phyloP scores from a whole-genome alignment of 23 tunicate species.

The Trididemnum clinides region DNA sequence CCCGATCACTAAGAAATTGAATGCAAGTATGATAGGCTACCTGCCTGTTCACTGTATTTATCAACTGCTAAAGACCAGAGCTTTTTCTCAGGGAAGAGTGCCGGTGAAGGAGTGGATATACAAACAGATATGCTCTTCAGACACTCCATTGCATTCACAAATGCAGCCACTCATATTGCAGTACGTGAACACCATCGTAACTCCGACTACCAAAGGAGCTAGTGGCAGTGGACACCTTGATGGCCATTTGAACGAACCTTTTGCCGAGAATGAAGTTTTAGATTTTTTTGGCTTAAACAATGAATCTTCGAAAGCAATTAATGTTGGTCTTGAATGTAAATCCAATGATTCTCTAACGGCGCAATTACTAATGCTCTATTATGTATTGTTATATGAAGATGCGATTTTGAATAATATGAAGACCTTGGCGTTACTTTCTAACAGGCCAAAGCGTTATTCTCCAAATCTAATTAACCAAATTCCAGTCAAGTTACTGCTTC shows the following conservation, averaged over 20 bases:
- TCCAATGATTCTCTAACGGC: conserved; percentile 50
- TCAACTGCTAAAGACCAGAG: conserved; percentile 84
- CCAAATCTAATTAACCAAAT: conserved; percentile 67
- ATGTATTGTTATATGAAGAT: conserved; percentile 88
- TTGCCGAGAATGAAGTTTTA: conserved; percentile 59
- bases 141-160: conserved; percentile 84
- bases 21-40: conserved; percentile 78
- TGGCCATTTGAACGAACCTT: conserved; percentile 78
- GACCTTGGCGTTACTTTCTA: conserved; percentile 51
- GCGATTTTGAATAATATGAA: conserved; percentile 72
- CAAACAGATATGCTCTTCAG: conserved; percentile 81
- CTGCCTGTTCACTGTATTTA: conserved; percentile 92
- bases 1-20: conserved; percentile 73
- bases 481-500: conserved; percentile 74
- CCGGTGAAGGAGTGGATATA: conserved; percentile 89
- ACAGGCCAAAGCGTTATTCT: conserved; percentile 62
- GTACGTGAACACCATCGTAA: conserved; percentile 75
- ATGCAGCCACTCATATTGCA: conserved; percentile 68
- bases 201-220: conserved; percentile 59
- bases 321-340: not conserved
- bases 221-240: conserved; percentile 1
- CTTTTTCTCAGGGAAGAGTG: conserved; percentile 68
- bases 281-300: conserved; percentile 33
- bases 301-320: not conserved
- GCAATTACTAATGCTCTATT: conserved; percentile 78